These are phyloP conservation scores for Coelinius sp. DNA, from an alignment of 2,888 invertebrate genomes.

Conservation along the genomic window DNA sequence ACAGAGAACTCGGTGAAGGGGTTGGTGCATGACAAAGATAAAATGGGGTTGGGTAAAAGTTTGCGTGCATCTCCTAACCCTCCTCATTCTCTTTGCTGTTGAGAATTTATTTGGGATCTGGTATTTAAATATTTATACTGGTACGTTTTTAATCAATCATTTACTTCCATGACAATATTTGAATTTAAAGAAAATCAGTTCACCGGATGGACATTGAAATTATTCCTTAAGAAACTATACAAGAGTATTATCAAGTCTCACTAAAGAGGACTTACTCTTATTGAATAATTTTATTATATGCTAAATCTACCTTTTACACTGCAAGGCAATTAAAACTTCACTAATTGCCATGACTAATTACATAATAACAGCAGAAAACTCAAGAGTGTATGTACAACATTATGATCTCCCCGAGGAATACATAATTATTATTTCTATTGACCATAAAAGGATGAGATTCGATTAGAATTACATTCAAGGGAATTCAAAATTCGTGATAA, in stretches of 20 bases:
- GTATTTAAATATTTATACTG: constrained; percentile 4
- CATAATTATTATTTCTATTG: neutral
- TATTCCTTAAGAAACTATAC: too few species aligned
- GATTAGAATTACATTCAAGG: neutral
- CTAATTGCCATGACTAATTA: constrained; percentile 64
- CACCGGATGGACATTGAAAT: too few species aligned
- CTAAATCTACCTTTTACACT: constrained; percentile 56
- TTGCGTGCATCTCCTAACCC: constrained; percentile 42
- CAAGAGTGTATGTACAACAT: neutral
- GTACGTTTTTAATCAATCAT: neutral
- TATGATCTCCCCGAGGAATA: neutral
- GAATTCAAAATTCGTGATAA: neutral
- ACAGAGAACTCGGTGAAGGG: constrained; percentile 10
- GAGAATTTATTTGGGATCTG: constrained; percentile 26
- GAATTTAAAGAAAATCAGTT: too few species aligned
- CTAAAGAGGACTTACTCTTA: neutral
- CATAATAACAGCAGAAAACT: constrained; percentile 50
- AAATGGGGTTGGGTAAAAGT: constrained; percentile 41
- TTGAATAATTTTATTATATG: constrained; percentile 60
- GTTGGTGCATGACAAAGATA: constrained; percentile 26
- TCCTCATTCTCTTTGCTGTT: neutral
- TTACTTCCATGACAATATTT: too few species aligned
- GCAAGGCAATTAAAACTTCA: constrained; percentile 66
- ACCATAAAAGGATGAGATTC: neutral
- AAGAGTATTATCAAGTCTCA: neutral